Percentiles rank a stretch among this genome's conserved stretches.
Conservation (phyloP, 2,797 vertebrate genomes). For the Varecia variegata region DNA sequence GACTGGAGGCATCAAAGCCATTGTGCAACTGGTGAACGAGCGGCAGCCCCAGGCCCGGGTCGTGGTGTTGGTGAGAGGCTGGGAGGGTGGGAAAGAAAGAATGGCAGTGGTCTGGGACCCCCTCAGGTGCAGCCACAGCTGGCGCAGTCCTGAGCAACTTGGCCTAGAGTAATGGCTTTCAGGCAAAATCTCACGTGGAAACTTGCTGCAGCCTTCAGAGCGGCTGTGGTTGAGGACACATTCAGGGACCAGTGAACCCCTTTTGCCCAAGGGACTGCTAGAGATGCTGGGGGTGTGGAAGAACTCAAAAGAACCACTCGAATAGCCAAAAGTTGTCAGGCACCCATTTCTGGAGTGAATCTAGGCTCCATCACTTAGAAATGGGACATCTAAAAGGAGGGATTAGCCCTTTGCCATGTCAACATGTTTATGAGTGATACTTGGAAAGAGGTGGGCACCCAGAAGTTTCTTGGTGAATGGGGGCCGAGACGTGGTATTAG, state of each 20-base stretch:
- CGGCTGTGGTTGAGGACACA: background rate
- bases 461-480: background rate
- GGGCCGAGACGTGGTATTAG: background rate
- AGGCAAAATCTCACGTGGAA: background rate
- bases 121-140: background rate
- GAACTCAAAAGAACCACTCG: background rate
- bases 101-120: background rate
- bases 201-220: background rate
- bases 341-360: background rate
- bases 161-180: background rate
- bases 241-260: background rate
- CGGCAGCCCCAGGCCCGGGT: conserved; percentile 90
- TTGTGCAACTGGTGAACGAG: conserved; percentile 89
- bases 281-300: background rate
- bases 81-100: background rate
- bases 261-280: background rate
- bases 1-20: conserved; percentile 90
- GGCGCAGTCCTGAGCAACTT: background rate
- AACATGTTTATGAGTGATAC: background rate
- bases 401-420: background rate
- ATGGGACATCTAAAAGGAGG: background rate
- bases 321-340: background rate
- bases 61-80: conserved; percentile 89
- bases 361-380: background rate
- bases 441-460: background rate